Conservation (phyloP, 2,113 vertebrate species). For the Epinephelus moara region DNA sequence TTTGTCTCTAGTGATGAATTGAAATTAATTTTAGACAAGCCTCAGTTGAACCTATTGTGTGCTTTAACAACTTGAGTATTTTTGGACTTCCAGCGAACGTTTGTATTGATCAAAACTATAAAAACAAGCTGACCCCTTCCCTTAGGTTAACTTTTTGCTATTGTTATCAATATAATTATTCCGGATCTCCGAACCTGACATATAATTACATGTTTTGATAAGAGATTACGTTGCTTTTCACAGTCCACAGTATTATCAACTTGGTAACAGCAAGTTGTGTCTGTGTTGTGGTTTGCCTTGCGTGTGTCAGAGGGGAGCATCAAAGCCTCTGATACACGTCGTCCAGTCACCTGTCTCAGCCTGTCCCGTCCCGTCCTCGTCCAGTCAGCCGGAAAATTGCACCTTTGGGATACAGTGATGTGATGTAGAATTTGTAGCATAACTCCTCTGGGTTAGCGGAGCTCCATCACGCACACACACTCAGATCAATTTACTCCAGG, state of each 20-base stretch:
- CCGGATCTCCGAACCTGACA: not conserved
- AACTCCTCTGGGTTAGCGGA: conserved; percentile 1
- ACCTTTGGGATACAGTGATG: conserved; percentile 45
- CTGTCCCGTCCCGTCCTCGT: conserved; percentile 46
- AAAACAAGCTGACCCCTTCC: not conserved
- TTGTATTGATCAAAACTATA: not conserved
- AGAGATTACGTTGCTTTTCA: conserved; percentile 19
- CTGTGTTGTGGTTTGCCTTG: conserved; percentile 38
- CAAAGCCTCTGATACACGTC: conserved; percentile 40
- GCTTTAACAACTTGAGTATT: not conserved
- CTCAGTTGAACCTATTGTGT: not conserved
- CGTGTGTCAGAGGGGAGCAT: conserved; percentile 46
- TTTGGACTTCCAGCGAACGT: not conserved
- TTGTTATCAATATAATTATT: not conserved
- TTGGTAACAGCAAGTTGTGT: conserved; percentile 10
- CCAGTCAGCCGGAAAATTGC: conserved; percentile 63
- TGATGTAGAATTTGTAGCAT: conserved; percentile 15
- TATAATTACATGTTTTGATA: conserved; percentile 16
- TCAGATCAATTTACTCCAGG: conserved; percentile 18
- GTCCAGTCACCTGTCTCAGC: conserved; percentile 52
- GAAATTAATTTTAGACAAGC: not conserved
- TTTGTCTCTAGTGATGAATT: not conserved
- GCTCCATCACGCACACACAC: not conserved
- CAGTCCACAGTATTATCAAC: not conserved
- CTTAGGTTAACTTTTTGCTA: not conserved